phyloP scores from a whole-genome alignment of 2,888 invertebrate genomes.

The Bruchidius siliquastri region DNA sequence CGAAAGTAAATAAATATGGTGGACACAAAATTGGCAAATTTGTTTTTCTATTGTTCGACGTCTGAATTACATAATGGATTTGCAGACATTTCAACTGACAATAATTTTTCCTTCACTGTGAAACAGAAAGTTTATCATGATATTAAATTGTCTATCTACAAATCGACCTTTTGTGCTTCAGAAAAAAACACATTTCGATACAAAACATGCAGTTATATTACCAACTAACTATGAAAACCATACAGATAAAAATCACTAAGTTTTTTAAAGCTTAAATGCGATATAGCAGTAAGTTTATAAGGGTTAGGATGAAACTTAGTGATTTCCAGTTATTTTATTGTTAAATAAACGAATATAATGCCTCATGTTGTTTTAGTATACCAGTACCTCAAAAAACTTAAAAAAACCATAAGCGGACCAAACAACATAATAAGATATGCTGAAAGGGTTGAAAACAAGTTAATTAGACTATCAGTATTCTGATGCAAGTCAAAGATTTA shows the following conservation, averaged over 20 bases:
- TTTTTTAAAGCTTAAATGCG: slow-evolving; percentile 3
- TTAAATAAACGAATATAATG: slow-evolving; percentile 27
- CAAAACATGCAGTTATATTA: neutral
- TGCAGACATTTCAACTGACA: too few relatives aligned
- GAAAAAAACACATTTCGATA: neutral
- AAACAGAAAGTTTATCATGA: too few relatives aligned
- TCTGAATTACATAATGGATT: too few relatives aligned
- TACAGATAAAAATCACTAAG: slow-evolving; percentile 8
- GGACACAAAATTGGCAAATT: too few relatives aligned
- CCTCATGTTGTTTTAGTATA: neutral
- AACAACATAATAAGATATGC: too few relatives aligned
- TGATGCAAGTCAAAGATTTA: too few relatives aligned
- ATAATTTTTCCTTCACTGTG: too few relatives aligned
- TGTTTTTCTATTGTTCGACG: too few relatives aligned
- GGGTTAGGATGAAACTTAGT: slow-evolving; percentile 8
- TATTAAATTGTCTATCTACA: too few relatives aligned
- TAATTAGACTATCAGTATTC: too few relatives aligned
- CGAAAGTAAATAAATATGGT: too few relatives aligned
- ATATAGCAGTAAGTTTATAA: slow-evolving; percentile 5
- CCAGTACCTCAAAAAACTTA: neutral
- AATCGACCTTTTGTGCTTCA: neutral
- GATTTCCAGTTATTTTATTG: slow-evolving; percentile 19
- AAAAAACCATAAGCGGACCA: neutral
- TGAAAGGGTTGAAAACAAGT: too few relatives aligned
- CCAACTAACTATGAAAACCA: neutral